Conservation (phyloP, 2,888 invertebrate genomes). For the Hirtodrosophila cameraria region DNA sequence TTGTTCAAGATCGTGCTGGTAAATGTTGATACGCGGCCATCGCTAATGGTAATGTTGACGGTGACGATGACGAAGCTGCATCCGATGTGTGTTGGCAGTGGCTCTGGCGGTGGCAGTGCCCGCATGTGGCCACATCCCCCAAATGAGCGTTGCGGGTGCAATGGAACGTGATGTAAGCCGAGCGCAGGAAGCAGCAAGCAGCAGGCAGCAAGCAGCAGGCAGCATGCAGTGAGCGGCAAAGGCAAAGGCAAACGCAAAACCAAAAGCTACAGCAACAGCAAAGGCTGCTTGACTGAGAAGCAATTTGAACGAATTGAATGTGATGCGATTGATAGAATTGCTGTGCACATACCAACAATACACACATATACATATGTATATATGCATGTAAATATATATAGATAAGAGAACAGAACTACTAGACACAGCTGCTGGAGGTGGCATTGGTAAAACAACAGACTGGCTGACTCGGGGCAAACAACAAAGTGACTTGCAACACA, state of each 20-base stretch:
- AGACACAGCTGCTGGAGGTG: slow-evolving; percentile 37
- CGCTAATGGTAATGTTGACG: neutral
- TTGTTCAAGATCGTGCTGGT: slow-evolving; percentile 6
- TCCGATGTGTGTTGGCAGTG: slow-evolving; percentile 2
- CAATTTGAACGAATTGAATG: slow-evolving; percentile 58
- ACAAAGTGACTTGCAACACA: slow-evolving; percentile 8
- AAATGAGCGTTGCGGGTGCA: slow-evolving; percentile 50
- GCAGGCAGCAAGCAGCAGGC: neutral
- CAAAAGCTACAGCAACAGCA: neutral
- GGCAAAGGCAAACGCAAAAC: slow-evolving; percentile 1
- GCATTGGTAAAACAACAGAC: slow-evolving; percentile 48
- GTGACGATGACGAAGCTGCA: slow-evolving; percentile 1
- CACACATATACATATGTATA: slow-evolving; percentile 4
- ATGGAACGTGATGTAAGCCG: slow-evolving; percentile 45
- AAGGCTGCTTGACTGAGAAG: slow-evolving; percentile 24
- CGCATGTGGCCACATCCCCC: slow-evolving; percentile 49
- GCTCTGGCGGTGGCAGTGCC: slow-evolving; percentile 18
- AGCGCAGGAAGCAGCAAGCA: slow-evolving; percentile 12
- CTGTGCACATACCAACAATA: slow-evolving; percentile 17
- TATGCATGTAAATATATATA: neutral
- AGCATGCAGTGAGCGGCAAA: neutral
- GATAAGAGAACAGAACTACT: no score
- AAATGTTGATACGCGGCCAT: no score
- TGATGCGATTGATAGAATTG: slow-evolving; percentile 61
- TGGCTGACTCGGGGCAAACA: slow-evolving; percentile 33